Percentiles rank a stretch among this genome's conserved stretches.
Evolutionary conservation across 2,888 invertebrate species (phyloP).

Genomic region (Trissolcus brochymenae): DNA sequence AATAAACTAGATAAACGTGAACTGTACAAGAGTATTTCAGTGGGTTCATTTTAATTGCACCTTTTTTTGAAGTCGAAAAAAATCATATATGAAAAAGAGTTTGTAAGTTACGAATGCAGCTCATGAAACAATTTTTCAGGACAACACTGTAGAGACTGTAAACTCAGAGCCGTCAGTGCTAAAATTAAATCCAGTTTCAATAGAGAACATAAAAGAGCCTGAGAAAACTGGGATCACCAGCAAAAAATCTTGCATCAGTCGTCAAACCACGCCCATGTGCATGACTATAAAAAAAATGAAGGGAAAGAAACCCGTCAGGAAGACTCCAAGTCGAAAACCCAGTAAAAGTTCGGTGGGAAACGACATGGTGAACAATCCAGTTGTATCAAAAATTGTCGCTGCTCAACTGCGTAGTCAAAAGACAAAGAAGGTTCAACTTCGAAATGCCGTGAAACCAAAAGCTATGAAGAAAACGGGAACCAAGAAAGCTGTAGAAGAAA

Average conservation of each 20-base stretch:
- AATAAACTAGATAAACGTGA: neutral
- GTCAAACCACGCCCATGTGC: slow-evolving; percentile 65
- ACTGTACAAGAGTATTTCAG: neutral
- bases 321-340: slow-evolving; percentile 62
- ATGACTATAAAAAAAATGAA: slow-evolving; percentile 68
- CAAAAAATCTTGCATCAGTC: slow-evolving; percentile 64
- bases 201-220: slow-evolving; percentile 53
- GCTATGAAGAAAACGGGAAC: slow-evolving; percentile 10
- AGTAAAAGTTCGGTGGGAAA: slow-evolving; percentile 61
- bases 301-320: slow-evolving; percentile 63
- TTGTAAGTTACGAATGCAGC: neutral
- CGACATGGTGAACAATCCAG: slow-evolving; percentile 47
- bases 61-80: neutral
- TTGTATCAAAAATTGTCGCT: slow-evolving; percentile 55
- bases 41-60: neutral
- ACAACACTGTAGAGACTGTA: slow-evolving; percentile 58
- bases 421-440: slow-evolving; percentile 22
- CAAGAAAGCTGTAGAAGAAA: slow-evolving; percentile 62
- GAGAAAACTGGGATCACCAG: slow-evolving; percentile 60
- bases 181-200: slow-evolving; percentile 57
- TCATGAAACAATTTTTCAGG: slow-evolving; percentile 30
- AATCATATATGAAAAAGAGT: too few species aligned
- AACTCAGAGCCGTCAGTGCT: slow-evolving; percentile 62
- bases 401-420: slow-evolving; percentile 55
- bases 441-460: slow-evolving; percentile 6